A percentile compares a stretch with the other conserved stretches of the same genome.
phyloP scores from a whole-genome alignment of 2,113 vertebrate species.

The Tauraco erythrolophus region DNA sequence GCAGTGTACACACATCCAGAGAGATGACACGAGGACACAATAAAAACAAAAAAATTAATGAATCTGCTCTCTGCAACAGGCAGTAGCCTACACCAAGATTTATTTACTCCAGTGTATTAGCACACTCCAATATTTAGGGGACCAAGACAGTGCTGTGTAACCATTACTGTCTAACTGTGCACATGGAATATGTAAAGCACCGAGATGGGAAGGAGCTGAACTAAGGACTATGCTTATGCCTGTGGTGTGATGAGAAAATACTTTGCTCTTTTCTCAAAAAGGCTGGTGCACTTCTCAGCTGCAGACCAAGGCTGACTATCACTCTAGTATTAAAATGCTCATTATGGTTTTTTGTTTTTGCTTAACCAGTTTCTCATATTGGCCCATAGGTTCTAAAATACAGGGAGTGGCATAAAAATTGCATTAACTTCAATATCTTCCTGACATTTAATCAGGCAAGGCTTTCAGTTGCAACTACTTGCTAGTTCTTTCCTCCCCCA shows the following conservation, averaged over 20 bases:
- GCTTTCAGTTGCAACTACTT: neutral
- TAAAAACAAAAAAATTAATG: neutral
- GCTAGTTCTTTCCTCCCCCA: neutral
- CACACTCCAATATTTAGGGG: neutral
- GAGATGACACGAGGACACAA: neutral
- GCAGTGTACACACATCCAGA: neutral
- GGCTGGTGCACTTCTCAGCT: neutral
- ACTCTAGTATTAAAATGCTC: neutral
- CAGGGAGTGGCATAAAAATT: neutral
- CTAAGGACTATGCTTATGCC: neutral
- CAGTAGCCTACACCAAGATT: neutral
- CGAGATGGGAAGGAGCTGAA: neutral
- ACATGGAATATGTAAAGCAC: rapidly evolving
- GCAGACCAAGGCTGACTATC: neutral
- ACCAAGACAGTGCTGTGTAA: neutral
- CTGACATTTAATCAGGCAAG: neutral
- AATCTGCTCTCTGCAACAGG: neutral
- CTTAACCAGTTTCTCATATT: neutral
- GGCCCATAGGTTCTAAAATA: neutral
- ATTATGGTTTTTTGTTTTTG: neutral
- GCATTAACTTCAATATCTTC: neutral
- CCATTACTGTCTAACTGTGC: too few species aligned
- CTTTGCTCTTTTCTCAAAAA: neutral
- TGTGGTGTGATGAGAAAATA: neutral
- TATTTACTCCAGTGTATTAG: neutral